phyloP scores from a whole-genome alignment of 2,113 vertebrate genomes.

The Myiozetetes cayanensis region DNA sequence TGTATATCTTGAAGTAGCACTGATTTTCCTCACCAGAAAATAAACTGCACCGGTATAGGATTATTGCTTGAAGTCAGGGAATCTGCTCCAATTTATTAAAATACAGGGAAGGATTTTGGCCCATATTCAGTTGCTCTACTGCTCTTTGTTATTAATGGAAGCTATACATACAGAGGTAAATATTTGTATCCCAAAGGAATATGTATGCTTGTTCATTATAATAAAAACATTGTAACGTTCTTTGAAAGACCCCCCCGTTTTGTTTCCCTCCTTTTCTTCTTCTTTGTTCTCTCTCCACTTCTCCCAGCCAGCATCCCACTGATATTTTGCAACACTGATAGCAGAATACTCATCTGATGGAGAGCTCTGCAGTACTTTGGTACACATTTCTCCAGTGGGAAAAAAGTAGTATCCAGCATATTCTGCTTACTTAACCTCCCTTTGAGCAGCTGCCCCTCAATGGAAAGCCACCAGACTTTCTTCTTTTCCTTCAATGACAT shows the following conservation, averaged over 20 bases:
- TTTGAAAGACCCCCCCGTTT: rapidly evolving
- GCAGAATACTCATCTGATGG: not conserved
- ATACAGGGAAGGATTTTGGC: not conserved
- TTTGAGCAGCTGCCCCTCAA: not conserved
- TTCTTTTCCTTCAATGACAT: not conserved
- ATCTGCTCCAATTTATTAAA: not conserved
- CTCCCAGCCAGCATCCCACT: not conserved
- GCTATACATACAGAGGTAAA: not conserved
- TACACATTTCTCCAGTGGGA: not conserved
- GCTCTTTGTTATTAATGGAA: not conserved
- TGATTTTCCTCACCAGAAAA: not conserved
- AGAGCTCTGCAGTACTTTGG: not conserved
- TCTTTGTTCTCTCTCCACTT: not conserved
- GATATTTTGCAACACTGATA: not conserved
- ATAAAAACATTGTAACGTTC: not conserved
- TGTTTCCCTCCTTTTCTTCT: not conserved
- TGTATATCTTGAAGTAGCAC: not conserved
- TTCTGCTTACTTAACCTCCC: slow-evolving; percentile 31
- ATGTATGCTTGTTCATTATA: not conserved
- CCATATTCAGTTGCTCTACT: not conserved
- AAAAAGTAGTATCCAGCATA: not conserved
- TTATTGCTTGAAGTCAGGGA: not conserved
- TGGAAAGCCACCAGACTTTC: slow-evolving; percentile 10
- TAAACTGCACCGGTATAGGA: not conserved
- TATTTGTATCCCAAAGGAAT: not conserved